Evolutionary conservation across 2,113 vertebrate genomes (phyloP).

Genomic region (Strigops habroptila): DNA sequence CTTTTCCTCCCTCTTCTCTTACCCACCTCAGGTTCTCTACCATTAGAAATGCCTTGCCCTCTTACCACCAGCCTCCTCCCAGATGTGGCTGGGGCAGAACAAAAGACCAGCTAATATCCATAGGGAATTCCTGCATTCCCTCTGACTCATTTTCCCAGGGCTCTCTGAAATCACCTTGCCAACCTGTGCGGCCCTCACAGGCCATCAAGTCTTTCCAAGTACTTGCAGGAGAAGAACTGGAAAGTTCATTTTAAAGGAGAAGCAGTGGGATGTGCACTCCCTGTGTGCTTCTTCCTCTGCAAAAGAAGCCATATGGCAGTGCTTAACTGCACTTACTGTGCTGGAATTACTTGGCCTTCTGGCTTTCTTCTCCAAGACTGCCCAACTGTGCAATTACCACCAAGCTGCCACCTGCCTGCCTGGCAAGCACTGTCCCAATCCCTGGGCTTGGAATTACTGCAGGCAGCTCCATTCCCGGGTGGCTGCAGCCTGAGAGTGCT

Average conservation of each 20-base stretch:
- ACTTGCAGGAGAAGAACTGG: neutral
- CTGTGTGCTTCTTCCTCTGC: neutral
- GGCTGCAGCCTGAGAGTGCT: neutral
- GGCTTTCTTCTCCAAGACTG: neutral
- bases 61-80: neutral
- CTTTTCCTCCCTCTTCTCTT: neutral
- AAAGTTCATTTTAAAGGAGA: neutral
- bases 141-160: neutral
- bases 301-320: neutral
- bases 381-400: neutral
- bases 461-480: neutral
- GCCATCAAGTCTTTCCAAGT: no score
- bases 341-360: neutral
- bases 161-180: neutral
- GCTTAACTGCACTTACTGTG: neutral
- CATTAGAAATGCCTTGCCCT: neutral
- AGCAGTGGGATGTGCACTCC: neutral
- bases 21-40: neutral
- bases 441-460: neutral
- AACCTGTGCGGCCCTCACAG: fast-evolving
- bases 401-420: neutral
- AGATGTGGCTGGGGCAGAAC: neutral
- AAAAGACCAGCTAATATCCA: fast-evolving
- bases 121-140: neutral
- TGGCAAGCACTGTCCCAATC: neutral